Evolutionary conservation across 2,797 vertebrate species (phyloP).

Genomic region (Coendou prehensilis): DNA sequence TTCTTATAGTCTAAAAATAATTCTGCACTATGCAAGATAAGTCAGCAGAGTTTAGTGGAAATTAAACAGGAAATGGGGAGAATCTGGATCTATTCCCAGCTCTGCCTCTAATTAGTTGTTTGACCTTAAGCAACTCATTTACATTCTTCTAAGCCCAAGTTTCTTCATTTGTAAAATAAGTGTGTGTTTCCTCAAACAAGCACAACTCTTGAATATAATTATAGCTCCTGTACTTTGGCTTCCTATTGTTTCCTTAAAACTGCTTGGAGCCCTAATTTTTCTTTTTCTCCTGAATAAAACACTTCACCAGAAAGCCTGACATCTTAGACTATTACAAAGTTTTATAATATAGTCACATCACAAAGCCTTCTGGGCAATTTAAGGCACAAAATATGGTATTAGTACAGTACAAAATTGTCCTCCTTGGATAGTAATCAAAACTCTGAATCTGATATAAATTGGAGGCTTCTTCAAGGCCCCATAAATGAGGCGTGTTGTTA

Average conservation of each 20-base stretch:
- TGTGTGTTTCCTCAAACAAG: slow-evolving; percentile 67
- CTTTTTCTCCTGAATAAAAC: not conserved
- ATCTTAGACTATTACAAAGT: not conserved
- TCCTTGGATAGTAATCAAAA: not conserved
- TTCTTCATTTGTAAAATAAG: slow-evolving; percentile 72
- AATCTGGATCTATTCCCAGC: slow-evolving; percentile 54
- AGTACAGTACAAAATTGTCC: not conserved
- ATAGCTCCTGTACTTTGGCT: slow-evolving; percentile 38
- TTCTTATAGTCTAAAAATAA: slow-evolving; percentile 61
- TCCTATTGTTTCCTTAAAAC: slow-evolving; percentile 47
- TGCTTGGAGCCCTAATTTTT: not conserved
- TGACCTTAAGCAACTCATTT: slow-evolving; percentile 81
- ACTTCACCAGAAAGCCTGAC: not conserved
- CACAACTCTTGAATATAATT: slow-evolving; percentile 66
- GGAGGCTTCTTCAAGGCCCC: not conserved
- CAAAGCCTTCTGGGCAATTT: not conserved
- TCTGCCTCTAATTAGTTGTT: slow-evolving; percentile 75
- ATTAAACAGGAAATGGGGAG: slow-evolving; percentile 19
- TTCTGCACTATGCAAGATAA: not conserved
- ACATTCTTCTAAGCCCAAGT: slow-evolving; percentile 67
- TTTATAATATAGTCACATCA: not conserved
- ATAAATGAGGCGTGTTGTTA: not conserved
- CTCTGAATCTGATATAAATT: not conserved
- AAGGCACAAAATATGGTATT: not conserved
- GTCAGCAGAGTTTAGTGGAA: slow-evolving; percentile 48